Conservation (phyloP, 1,140 invertebrate species). For the Drosophila ficusphila region DNA sequence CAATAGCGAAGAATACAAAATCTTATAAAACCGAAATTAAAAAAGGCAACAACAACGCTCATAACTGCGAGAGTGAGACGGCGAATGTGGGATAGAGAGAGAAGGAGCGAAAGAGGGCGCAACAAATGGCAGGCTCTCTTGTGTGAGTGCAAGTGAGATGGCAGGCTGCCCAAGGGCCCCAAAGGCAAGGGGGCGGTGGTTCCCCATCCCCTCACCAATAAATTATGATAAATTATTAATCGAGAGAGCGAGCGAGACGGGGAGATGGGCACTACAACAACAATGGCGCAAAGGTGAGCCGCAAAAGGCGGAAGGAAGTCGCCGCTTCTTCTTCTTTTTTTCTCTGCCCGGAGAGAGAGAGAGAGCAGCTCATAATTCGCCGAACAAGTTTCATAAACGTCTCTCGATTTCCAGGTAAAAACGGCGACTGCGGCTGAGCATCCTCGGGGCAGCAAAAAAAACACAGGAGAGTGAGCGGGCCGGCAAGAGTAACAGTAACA, state of each 20-base stretch:
- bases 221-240: slow-evolving; percentile 84
- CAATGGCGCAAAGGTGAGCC: slow-evolving; percentile 68
- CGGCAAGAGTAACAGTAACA: slow-evolving; percentile 78
- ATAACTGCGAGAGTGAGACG: slow-evolving; percentile 61
- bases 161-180: slow-evolving; percentile 58
- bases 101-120: slow-evolving; percentile 19
- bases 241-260: slow-evolving; percentile 16
- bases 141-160: slow-evolving; percentile 54
- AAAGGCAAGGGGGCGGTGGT: slow-evolving; percentile 19
- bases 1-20: slow-evolving; percentile 77
- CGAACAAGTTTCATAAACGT: slow-evolving; percentile 82
- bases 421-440: slow-evolving; percentile 47
- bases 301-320: slow-evolving; percentile 73
- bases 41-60: slow-evolving; percentile 71
- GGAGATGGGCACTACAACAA: slow-evolving; percentile 40
- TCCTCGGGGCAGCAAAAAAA: slow-evolving; percentile 30
- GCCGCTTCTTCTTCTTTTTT: slow-evolving; percentile 15
- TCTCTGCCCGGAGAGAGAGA: slow-evolving; percentile 8
- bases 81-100: slow-evolving; percentile 7
- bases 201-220: slow-evolving; percentile 67
- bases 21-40: slow-evolving; percentile 81
- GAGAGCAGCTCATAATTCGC: slow-evolving; percentile 73
- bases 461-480: slow-evolving; percentile 48
- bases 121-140: slow-evolving; percentile 49
- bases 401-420: slow-evolving; percentile 66